These are phyloP conservation scores for Dasysyrphus tricinctus DNA, from an alignment of 2,888 invertebrate species.

Conservation along the genomic window DNA sequence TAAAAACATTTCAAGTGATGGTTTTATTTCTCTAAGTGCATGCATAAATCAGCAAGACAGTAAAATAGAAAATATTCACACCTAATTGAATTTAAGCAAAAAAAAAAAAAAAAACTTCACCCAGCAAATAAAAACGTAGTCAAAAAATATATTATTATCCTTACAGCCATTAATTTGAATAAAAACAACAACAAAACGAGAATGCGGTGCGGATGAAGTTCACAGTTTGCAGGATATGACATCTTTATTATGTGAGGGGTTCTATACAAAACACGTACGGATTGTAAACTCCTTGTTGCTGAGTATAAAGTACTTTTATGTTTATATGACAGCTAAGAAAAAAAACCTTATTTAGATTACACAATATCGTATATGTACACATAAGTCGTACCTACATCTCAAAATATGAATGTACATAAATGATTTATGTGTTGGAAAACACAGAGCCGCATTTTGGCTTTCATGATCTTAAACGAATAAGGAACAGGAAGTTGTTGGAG, in stretches of 20 bases:
- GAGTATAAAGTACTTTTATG: constrained; percentile 9
- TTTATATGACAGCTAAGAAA: not conserved
- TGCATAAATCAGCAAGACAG: constrained; percentile 3
- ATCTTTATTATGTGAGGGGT: not conserved
- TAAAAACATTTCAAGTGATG: no score
- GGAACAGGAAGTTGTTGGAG: no score
- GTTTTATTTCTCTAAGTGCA: constrained; percentile 7
- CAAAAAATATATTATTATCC: not conserved
- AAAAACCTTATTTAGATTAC: not conserved
- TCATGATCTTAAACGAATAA: not conserved
- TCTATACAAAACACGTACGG: not conserved
- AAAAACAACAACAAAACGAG: not conserved
- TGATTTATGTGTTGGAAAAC: not conserved
- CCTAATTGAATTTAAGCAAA: constrained; percentile 26
- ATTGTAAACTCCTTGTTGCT: not conserved
- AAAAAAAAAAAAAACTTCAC: not conserved
- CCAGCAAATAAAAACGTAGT: not conserved
- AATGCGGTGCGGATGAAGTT: not conserved
- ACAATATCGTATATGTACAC: not conserved
- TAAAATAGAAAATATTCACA: constrained; percentile 15
- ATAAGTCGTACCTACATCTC: not conserved
- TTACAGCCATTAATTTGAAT: constrained; percentile 17
- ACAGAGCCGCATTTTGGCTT: not conserved
- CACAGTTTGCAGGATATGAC: constrained; percentile 11
- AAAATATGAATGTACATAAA: not conserved